Conservation (phyloP, 2,888 invertebrate genomes). For the Callyntrura guangdongensis region DNA sequence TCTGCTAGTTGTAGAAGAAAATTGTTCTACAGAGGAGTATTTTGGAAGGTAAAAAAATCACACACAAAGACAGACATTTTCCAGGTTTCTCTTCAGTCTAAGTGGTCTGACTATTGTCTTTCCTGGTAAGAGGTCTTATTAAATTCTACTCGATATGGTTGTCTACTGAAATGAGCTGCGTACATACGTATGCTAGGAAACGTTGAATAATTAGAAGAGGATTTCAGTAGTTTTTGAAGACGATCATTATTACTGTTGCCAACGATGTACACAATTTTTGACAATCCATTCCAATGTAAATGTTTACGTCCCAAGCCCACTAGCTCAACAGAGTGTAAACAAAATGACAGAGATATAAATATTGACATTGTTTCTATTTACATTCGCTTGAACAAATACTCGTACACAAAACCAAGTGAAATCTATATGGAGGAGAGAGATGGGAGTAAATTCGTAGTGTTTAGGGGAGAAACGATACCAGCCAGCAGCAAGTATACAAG, state of each 20-base stretch:
- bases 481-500: not conserved
- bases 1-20: too few relatives aligned
- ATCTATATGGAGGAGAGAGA: not conserved
- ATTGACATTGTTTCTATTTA: constrained; percentile 65
- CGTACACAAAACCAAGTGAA: constrained; percentile 24
- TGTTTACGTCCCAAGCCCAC: constrained; percentile 45
- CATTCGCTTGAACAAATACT: constrained; percentile 44
- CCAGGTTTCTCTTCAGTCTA: not conserved
- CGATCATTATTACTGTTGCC: not conserved
- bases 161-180: too few relatives aligned
- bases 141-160: too few relatives aligned
- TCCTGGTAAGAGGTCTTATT: too few relatives aligned
- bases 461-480: not conserved
- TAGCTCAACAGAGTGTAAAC: constrained; percentile 58
- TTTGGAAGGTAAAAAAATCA: constrained; percentile 59
- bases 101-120: too few relatives aligned
- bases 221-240: not conserved
- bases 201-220: not conserved
- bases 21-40: not conserved
- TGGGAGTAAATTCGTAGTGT: constrained; percentile 29
- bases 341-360: constrained; percentile 53
- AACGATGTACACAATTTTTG: not conserved
- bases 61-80: constrained; percentile 18
- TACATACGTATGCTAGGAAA: not conserved
- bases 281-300: constrained; percentile 44